phyloP scores from a whole-genome alignment of 2,113 vertebrate species.

The Dromiciops gliroides region DNA sequence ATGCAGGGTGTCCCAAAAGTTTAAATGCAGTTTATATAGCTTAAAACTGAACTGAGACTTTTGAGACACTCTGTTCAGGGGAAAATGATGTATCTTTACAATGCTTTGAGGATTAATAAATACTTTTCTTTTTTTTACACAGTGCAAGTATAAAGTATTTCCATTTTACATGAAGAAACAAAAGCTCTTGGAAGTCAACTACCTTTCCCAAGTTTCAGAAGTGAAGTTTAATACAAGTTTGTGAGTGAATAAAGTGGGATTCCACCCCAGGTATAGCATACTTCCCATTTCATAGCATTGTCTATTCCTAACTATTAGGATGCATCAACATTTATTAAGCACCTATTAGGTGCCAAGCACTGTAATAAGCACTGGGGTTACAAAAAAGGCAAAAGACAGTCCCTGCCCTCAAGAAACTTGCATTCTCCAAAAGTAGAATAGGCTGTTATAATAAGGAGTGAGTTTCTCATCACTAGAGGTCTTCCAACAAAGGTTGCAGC shows the following conservation, averaged over 20 bases:
- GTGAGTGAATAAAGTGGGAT: background rate
- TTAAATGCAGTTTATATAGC: background rate
- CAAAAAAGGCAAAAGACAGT: background rate
- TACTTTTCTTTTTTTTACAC: background rate
- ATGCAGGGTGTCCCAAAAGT: background rate
- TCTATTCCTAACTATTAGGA: background rate
- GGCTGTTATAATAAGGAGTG: background rate
- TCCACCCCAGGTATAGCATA: background rate
- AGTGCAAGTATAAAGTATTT: background rate
- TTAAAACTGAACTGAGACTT: background rate
- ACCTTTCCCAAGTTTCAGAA: background rate
- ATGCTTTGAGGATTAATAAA: background rate
- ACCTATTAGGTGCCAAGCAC: background rate
- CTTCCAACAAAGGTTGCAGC: background rate
- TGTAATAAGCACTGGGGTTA: background rate
- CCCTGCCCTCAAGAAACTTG: no score
- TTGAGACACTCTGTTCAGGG: background rate
- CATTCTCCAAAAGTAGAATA: background rate
- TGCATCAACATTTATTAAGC: background rate
- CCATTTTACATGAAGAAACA: background rate
- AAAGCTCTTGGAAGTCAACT: background rate
- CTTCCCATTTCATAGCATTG: background rate
- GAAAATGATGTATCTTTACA: background rate
- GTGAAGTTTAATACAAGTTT: background rate
- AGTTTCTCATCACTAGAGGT: background rate